Evolutionary conservation across 2,888 invertebrate species (phyloP), one percentile per base, ranked within the genome.

Genomic region (Acronicta aceris): DNA sequence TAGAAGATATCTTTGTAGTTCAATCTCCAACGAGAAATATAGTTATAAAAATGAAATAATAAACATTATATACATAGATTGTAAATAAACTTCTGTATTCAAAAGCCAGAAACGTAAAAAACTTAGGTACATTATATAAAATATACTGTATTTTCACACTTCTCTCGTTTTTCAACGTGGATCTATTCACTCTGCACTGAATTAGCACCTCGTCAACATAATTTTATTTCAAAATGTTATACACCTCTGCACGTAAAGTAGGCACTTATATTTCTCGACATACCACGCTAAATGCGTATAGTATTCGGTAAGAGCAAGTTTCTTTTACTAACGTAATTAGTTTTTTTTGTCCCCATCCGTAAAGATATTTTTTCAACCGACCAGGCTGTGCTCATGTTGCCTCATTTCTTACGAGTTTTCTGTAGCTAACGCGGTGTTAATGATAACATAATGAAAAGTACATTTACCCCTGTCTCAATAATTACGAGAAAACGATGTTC

Each of bases 401-500:
- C 64, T 57, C 60, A 61, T 70, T 71, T 70, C 70, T 71, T 70
- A 70, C 33, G 41, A 57, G 43, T 51, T 45, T 66, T 58, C 55
- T 51, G 55, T 49, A n/a, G n/a, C n/a, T n/a, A 59, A 64, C 58
- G 69, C 70, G 64, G 69, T 60, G 47, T 71, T 68, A 71, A 71
- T 65, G 58, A 76, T 68, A 70, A 70, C 51, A 71, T 65, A 81
- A 81, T 82, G 78, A 79, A 79, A 74, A 74, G 65, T 58, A 76
- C 75, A 72, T 81, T 79, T 71, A 68, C 57, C 59, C 65, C 52
- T 59, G 64, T 71, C 58, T 65, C 43, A 51, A 75, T 79, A 81
- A 80, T 82, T 81, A 76, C 76, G 61, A 65, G 81, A 69, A 74
- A 74, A 71, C 57, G 67, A 73, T 75, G 70, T 66, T 76, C 62